Evolutionary conservation across 2,113 vertebrate genomes (phyloP), one percentile per base, ranked within the genome.

Genomic region (Hoplias malabaricus): DNA sequence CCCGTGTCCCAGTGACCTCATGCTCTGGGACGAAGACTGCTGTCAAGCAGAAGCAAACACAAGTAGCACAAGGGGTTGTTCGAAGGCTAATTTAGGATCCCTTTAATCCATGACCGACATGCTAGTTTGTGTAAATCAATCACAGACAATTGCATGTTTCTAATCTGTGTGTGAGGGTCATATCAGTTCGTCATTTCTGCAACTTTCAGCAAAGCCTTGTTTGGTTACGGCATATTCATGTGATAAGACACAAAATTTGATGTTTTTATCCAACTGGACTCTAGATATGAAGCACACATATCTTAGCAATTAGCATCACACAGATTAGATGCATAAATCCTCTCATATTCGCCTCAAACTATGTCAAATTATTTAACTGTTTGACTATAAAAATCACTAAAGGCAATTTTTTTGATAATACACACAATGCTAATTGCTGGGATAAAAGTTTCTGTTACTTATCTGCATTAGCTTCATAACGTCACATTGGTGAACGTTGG

Each of bases 51-150:
- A 10, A 34, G 10, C 38, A 65, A 40, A 67, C 38, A 40, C 29
- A 62, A 78, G 75, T 16, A 13, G n/a, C 8, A 33, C 46, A 31
- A 40, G 7, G 66, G 42, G 4, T 54, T n/a, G 53, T 73, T 78
- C 61, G 67, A 38, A 78, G 69, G 48, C 69, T 73, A 73, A 77
- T 50, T 82, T 43, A 42, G 34, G 59, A 82, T 74, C 25, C 34
- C 19, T 79, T 73, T 75, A 67, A 69, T 66, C 40, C 63, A 38
- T 53, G 53, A 38, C 38, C 36, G 73, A 59, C 67, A 76, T 46
- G 62, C 61, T 59, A 68, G 80, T 77, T 68, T 81, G 76, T 53
- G 43, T 29, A 70, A 61, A 77, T 69, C 25, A 77, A 70, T 48
- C 46, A 36, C 38, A 62, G 33, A 54, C 36, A 65, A 57, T n/a